Base-by-base conservation (phyloP, 2,113 vertebrate species). In the Bos javanicus region DNA sequence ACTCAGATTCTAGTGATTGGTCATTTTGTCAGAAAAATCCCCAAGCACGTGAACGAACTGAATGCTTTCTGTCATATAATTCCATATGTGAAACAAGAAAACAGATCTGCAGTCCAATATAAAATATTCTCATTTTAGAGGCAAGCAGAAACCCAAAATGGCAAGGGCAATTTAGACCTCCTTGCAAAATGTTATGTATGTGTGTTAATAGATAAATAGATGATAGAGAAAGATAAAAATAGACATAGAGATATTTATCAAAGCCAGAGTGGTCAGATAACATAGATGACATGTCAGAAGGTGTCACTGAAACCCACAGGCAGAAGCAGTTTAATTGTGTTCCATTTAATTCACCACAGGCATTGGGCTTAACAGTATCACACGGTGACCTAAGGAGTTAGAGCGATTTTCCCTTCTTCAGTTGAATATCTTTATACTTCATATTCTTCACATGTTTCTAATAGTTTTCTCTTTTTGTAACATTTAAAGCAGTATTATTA, bases 81-180 rank as follows among this genome's bases (percentile, higher is more conserved):
- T 23, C 12, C 36, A 71, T 11, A 50, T 36, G 11, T 28, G 15
- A 93, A 7, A 84, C 9, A 86, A 89, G 71, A 96, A 89, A 85
- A 6, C 28, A 80, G 62, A 52, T 6, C 16, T 88, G 0, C 7
- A 86, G 2, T 23, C 11, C 28, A 26, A 7, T 71, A 14, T 80
- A 43, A 95, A 95, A 87, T 46, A n/a, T 30, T 92, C 16, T 83
- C 43, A 90, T 97, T 83, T 90, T 56, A 86, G 48, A 90, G 23
- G 6, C 28, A 95, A 93, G 33, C 11, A 54, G 46, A 84, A 90
- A 80, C 71, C 52, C 36, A 81, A 91, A 90, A 56, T 83, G 33
- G 3, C n/a, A 96, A 87, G 50, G 56, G 14, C 12, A 80, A 5
- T 33, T 33, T 85, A 92, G 25, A 13, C 8, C 28, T 85, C 54